Evolutionary conservation across 2,888 invertebrate species (phyloP), one percentile per base, ranked within the genome.

Genomic region (Trachelus troglodyta): DNA sequence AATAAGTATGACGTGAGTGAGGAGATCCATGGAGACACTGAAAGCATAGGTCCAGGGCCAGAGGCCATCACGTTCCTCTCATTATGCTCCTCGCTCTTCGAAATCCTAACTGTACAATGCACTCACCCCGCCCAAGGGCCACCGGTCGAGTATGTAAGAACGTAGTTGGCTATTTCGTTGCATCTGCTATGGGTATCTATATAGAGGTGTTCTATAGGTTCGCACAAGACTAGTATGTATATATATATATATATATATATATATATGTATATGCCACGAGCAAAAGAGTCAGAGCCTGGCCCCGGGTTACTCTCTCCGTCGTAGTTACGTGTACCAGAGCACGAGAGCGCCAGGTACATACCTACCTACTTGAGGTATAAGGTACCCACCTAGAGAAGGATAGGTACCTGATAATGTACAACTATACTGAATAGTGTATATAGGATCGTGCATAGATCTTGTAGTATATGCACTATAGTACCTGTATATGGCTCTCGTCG

Each of bases 51-150:
- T 84, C 82, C 81, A 81, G 83, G 88, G 87, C 87, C 87, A 88
- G 83, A 86, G 88, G 89, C 85, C 87, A 89, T 86, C 89, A 89
- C 88, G 89, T 89, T 87, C 87, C 87, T 86, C 89, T 89, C 89
- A 88, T 89, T 89, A 88, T 86, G 85, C 85, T 85, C 83, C 79
- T 83, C 83, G 80, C 83, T 85, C 83, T 80, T 86, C 84, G 87
- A 86, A 86, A 86, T 87, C 83, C 88, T 89, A 89, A 89, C 89
- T 89, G 89, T 89, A 89, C 87, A 88, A 83, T 85, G 84, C 84
- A 83, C 83, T 85, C 86, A 87, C 87, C 89, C 89, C 89, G 88
- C 89, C 89, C 87, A 87, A 88, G 85, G 86, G 85, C 81, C 81
- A 35, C 71, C 56, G 75, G 71, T 77, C 33, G 75, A 69, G 77